These are phyloP conservation scores for Danio aesculapii DNA, from an alignment of 2,797 vertebrate genomes.

Conservation along the genomic window DNA sequence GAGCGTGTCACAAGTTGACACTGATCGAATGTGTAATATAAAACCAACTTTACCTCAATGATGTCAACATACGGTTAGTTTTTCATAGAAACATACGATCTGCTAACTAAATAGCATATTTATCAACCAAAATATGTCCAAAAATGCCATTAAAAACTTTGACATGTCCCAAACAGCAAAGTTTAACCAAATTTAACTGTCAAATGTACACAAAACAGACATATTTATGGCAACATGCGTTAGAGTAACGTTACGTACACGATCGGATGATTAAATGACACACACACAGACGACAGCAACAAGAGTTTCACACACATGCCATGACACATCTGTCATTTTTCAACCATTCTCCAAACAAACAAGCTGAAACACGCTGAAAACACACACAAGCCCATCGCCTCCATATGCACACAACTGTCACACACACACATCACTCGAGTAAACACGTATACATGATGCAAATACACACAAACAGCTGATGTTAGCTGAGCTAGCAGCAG, in stretches of 20 bases:
- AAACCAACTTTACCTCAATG: no score
- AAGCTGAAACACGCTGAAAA: background rate
- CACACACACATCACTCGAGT: slow-evolving; percentile 69
- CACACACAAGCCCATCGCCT: background rate
- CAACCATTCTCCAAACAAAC: background rate
- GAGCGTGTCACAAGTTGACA: no score
- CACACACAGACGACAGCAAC: background rate
- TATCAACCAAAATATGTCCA: background rate
- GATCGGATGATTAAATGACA: background rate
- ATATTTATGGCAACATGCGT: background rate
- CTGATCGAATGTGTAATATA: no score
- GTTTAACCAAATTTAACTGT: background rate
- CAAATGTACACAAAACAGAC: background rate
- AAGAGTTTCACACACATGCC: slow-evolving; percentile 8
- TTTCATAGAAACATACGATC: background rate
- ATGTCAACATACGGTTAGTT: no score
- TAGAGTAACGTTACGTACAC: background rate
- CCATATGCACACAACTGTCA: slow-evolving; percentile 56
- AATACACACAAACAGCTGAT: slow-evolving; percentile 22
- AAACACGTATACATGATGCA: slow-evolving; percentile 6
- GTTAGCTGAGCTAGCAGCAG: slow-evolving; percentile 65
- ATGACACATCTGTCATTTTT: background rate
- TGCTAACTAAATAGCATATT: background rate
- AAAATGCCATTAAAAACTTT: background rate
- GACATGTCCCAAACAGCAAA: no score